Evolutionary conservation across 2,888 invertebrate species (phyloP).

Genomic region (Pandemis corylana): DNA sequence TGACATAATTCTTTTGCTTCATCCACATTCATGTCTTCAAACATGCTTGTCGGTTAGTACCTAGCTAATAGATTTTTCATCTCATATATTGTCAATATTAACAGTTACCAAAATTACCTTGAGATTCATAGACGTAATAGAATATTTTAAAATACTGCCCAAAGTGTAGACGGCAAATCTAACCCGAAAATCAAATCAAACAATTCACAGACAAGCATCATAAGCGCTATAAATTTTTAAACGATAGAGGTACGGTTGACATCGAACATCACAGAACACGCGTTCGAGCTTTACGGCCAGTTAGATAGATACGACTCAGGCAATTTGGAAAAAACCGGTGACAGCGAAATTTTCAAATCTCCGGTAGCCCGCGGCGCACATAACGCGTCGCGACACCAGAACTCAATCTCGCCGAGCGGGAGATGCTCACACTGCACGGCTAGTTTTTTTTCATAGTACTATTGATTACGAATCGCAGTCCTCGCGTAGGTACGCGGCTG

Average conservation of each 20-base stretch:
- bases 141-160: too few species aligned
- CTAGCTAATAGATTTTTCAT: too few species aligned
- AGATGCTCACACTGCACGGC: neutral
- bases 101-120: too few species aligned
- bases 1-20: too few species aligned
- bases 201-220: neutral
- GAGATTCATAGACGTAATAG: too few species aligned
- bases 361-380: conserved; percentile 55
- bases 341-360: conserved; percentile 66
- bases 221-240: neutral
- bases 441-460: neutral
- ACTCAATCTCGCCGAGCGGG: conserved; percentile 25
- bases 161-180: neutral
- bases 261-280: conserved; percentile 8
- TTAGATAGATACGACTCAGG: conserved; percentile 69
- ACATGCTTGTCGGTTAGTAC: too few species aligned
- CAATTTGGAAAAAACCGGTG: conserved; percentile 68
- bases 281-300: conserved; percentile 67
- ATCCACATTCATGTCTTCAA: too few species aligned
- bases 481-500: too few species aligned
- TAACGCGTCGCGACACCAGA: conserved; percentile 45
- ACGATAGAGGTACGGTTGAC: conserved; percentile 13
- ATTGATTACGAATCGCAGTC: too few species aligned
- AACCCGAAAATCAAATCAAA: neutral
- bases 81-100: too few species aligned